These are phyloP conservation scores for Pinna nobilis DNA, from an alignment of 1,140 invertebrate genomes.

Conservation along the genomic window DNA sequence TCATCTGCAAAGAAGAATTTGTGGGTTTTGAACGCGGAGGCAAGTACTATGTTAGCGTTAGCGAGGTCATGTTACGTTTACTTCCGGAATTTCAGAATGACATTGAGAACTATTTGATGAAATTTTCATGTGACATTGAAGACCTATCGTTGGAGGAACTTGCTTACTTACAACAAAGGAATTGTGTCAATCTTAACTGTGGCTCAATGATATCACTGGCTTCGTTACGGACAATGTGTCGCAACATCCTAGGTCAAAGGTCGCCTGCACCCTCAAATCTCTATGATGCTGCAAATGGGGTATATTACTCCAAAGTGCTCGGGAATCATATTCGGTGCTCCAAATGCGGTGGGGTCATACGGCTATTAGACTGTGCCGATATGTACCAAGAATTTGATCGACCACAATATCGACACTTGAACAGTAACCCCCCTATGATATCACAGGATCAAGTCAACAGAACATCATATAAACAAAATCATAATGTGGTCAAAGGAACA, in stretches of 20 bases:
- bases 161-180: conserved; percentile 27
- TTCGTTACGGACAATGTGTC: conserved; percentile 20
- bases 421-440: neutral
- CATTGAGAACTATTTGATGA: conserved; percentile 9
- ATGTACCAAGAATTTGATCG: conserved; percentile 20
- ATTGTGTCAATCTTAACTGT: conserved; percentile 23
- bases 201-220: conserved; percentile 21
- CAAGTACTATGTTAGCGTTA: conserved; percentile 28
- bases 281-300: conserved; percentile 32
- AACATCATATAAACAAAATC: neutral
- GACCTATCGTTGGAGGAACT: conserved; percentile 28
- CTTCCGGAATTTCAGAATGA: conserved; percentile 31
- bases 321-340: conserved; percentile 27
- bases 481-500: neutral
- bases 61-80: conserved; percentile 22
- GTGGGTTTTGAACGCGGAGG: conserved; percentile 23
- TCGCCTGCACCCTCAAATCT: conserved; percentile 11
- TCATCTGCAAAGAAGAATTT: conserved; percentile 26
- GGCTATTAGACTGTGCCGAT: neutral
- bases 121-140: conserved; percentile 8
- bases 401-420: neutral
- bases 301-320: conserved; percentile 30
- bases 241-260: neutral
- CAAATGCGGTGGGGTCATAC: conserved; percentile 33
- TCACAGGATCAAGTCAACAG: neutral